Percentiles rank a stretch among this genome's conserved stretches.
Conservation (phyloP, 1,140 invertebrate genomes). For the Drosophila elegans region DNA sequence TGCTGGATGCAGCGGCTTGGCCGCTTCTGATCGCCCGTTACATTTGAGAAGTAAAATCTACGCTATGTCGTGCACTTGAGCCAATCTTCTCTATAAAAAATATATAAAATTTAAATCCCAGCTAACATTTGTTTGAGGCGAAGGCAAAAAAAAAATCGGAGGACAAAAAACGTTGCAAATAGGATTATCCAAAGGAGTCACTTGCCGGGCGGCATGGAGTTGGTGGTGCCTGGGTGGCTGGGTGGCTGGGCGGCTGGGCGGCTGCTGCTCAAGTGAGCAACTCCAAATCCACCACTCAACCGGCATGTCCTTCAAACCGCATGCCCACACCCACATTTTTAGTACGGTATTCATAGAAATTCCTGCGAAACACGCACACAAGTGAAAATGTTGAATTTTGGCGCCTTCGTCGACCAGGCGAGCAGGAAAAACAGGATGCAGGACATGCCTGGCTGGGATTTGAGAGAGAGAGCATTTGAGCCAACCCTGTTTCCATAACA, state of each 20-base stretch:
- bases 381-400: conserved; percentile 83
- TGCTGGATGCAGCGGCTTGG: neutral
- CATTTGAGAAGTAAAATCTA: conserved; percentile 84
- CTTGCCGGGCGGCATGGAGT: conserved; percentile 13
- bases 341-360: neutral
- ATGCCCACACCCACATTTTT: neutral
- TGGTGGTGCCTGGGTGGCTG: conserved; percentile 9
- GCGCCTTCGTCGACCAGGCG: conserved; percentile 78
- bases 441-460: neutral
- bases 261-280: conserved; percentile 50
- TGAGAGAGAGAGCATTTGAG: neutral
- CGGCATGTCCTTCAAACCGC: conserved; percentile 2
- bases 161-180: conserved; percentile 37
- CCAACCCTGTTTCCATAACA: conserved; percentile 29
- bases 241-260: neutral
- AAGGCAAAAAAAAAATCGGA: conserved; percentile 17
- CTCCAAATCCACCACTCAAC: conserved; percentile 62
- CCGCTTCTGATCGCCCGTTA: conserved; percentile 64
- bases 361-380: conserved; percentile 68
- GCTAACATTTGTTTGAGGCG: conserved; percentile 42
- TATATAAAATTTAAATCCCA: conserved; percentile 64
- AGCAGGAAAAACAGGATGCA: conserved; percentile 38
- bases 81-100: conserved; percentile 64
- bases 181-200: conserved; percentile 71
- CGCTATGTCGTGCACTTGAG: conserved; percentile 77